Evolutionary conservation across 2,888 invertebrate genomes (phyloP).

Genomic region (Oscheius sp.): DNA sequence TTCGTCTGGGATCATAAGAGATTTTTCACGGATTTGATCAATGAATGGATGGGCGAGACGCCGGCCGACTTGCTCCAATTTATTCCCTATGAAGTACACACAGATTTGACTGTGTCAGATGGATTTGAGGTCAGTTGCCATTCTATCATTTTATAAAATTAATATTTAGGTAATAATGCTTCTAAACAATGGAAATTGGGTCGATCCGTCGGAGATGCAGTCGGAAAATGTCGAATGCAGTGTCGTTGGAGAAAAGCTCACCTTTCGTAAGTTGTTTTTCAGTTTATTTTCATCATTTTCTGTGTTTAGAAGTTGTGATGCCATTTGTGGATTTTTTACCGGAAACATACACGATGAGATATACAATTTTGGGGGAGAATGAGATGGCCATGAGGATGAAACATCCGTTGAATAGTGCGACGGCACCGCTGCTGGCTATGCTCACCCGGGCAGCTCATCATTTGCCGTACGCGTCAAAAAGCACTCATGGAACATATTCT

Average conservation of each 20-base stretch:
- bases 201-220: slow-evolving; percentile 81
- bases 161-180: slow-evolving; percentile 85
- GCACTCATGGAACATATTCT: slow-evolving; percentile 43
- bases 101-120: slow-evolving; percentile 78
- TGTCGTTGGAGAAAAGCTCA: slow-evolving; percentile 55
- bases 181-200: slow-evolving; percentile 97
- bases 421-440: slow-evolving; percentile 48
- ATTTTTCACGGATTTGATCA: slow-evolving; percentile 93
- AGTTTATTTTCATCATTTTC: background rate
- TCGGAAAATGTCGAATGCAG: slow-evolving; percentile 68
- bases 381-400: slow-evolving; percentile 46
- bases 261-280: background rate
- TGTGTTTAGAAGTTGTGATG: slow-evolving; percentile 75
- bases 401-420: slow-evolving; percentile 49
- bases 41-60: slow-evolving; percentile 84
- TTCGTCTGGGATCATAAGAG: slow-evolving; percentile 82
- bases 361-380: slow-evolving; percentile 43
- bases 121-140: slow-evolving; percentile 50
- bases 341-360: slow-evolving; percentile 82
- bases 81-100: slow-evolving; percentile 92
- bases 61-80: slow-evolving; percentile 91
- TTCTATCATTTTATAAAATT: no score
- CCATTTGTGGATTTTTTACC: slow-evolving; percentile 95
- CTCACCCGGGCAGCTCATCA: slow-evolving; percentile 42
- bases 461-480: slow-evolving; percentile 39